These are phyloP conservation scores for Erebia epiphron DNA, from an alignment of 2,888 invertebrate species.

Conservation along the genomic window DNA sequence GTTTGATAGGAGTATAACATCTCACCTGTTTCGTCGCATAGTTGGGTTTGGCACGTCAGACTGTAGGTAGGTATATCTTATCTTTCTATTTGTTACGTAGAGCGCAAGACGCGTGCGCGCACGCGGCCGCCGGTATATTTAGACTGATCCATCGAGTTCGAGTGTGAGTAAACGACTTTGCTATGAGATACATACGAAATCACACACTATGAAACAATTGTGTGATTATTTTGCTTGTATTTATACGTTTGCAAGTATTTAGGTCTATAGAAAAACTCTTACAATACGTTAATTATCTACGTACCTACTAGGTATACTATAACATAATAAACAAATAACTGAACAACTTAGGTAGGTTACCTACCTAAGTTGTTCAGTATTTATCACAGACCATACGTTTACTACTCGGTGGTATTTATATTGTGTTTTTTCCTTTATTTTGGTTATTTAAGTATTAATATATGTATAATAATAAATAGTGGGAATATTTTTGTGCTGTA, in stretches of 20 bases:
- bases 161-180: conserved; percentile 26
- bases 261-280: background rate
- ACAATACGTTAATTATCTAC: background rate
- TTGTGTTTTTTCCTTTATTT: too few relatives aligned
- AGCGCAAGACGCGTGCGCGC: conserved; percentile 64
- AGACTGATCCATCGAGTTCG: conserved; percentile 73
- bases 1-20: background rate
- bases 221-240: conserved; percentile 20
- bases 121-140: conserved; percentile 77
- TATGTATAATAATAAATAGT: too few relatives aligned
- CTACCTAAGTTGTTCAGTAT: too few relatives aligned
- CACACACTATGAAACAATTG: conserved; percentile 36
- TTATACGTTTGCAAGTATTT: conserved; percentile 2
- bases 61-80: conserved; percentile 62
- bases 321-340: too few relatives aligned
- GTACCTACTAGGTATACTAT: too few relatives aligned
- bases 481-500: too few relatives aligned
- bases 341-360: too few relatives aligned
- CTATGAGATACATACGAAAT: conserved; percentile 37
- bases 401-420: too few relatives aligned
- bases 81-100: conserved; percentile 67
- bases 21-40: conserved; percentile 77
- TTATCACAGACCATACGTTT: too few relatives aligned
- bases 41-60: conserved; percentile 61
- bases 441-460: too few relatives aligned